These are phyloP conservation scores for Mylabris phalerata DNA, from an alignment of 1,140 invertebrate species.

Conservation along the genomic window DNA sequence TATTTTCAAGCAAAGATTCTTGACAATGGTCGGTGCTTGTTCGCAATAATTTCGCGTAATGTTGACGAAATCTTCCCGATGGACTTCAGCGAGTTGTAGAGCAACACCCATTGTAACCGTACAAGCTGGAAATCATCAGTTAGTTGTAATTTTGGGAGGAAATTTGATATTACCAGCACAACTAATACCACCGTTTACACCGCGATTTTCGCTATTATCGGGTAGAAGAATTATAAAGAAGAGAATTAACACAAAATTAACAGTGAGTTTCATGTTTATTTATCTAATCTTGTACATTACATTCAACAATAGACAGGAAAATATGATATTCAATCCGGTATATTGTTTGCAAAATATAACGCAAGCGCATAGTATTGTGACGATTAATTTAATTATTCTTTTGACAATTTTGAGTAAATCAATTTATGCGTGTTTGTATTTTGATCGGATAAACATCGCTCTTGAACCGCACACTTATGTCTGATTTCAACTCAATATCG, in stretches of 20 bases:
- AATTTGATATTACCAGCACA: not conserved
- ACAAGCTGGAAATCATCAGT: not conserved
- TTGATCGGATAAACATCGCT: too few relatives aligned
- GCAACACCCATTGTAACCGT: not conserved
- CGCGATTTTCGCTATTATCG: not conserved
- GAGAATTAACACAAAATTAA: too few relatives aligned
- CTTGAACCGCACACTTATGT: not conserved
- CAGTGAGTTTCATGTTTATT: too few relatives aligned
- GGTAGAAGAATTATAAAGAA: too few relatives aligned
- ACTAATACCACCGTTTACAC: not conserved
- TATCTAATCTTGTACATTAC: too few relatives aligned
- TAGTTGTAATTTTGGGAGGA: not conserved
- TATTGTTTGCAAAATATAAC: too few relatives aligned
- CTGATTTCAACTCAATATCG: not conserved
- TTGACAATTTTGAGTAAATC: too few relatives aligned
- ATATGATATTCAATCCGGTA: too few relatives aligned
- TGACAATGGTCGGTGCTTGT: not conserved
- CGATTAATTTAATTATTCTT: too few relatives aligned
- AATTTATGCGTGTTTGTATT: too few relatives aligned
- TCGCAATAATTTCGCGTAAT: not conserved
- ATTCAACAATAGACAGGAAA: too few relatives aligned
- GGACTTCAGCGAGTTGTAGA: conserved; percentile 1
- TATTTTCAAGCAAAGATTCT: not conserved
- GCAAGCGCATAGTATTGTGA: too few relatives aligned
- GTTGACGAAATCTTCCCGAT: not conserved